These are phyloP conservation scores for Rhodeus uyekii DNA, from an alignment of 2,797 vertebrate species.

Conservation along the genomic window DNA sequence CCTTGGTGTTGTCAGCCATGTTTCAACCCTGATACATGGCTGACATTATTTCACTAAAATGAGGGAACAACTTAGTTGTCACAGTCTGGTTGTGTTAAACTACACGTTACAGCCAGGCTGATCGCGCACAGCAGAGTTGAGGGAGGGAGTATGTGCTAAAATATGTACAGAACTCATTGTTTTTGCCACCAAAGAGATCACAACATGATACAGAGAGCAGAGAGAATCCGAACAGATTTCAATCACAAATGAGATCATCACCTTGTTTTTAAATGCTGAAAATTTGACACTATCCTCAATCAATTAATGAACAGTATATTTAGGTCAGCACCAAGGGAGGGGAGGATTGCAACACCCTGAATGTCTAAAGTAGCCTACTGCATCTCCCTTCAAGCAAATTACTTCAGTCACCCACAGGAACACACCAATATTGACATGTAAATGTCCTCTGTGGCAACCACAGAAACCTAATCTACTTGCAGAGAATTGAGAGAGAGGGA, in stretches of 20 bases:
- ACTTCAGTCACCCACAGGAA: constrained; percentile 25
- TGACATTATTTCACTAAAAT: too few species aligned
- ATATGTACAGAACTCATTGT: constrained; percentile 16
- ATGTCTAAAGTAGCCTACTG: constrained; percentile 1
- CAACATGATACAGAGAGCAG: not conserved
- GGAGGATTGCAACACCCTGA: not conserved
- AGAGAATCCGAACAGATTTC: not conserved
- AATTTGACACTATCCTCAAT: not conserved
- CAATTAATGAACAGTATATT: not conserved
- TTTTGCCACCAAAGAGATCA: not conserved
- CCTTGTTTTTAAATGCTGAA: not conserved
- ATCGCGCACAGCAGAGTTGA: too few species aligned
- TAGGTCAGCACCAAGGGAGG: not conserved
- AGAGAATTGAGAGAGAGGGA: constrained; percentile 32
- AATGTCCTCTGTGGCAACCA: constrained; percentile 40
- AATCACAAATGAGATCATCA: not conserved
- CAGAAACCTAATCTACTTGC: constrained; percentile 43
- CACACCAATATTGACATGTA: constrained; percentile 47
- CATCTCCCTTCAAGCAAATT: constrained; percentile 12
- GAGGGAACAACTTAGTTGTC: too few species aligned
- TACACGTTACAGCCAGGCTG: too few species aligned
- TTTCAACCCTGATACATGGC: too few species aligned
- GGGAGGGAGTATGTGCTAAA: too few species aligned
- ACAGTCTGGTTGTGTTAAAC: too few species aligned
- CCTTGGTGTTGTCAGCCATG: too few species aligned